phyloP scores from a whole-genome alignment of 2,113 vertebrate species.

The Chionis minor region DNA sequence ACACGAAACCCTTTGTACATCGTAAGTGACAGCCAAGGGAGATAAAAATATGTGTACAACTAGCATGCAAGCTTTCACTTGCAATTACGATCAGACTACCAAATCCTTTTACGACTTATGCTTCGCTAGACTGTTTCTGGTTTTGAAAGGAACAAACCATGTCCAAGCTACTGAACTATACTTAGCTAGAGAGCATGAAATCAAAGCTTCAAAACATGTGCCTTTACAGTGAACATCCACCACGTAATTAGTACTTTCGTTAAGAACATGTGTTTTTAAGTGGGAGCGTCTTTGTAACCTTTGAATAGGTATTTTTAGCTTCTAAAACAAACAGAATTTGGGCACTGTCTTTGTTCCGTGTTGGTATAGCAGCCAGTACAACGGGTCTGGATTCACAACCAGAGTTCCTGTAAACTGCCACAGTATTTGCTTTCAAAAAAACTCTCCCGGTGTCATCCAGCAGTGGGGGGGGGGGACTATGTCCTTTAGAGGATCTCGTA shows the following conservation, averaged over 20 bases:
- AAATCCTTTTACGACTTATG: neutral
- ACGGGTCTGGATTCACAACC: neutral
- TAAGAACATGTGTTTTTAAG: neutral
- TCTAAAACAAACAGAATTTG: neutral
- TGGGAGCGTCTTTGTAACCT: neutral
- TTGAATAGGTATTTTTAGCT: conserved; percentile 11
- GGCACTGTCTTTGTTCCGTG: neutral
- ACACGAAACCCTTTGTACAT: neutral
- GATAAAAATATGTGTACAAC: neutral
- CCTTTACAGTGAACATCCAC: conserved; percentile 6
- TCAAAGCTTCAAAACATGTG: neutral
- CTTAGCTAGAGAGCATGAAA: neutral
- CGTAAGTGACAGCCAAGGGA: neutral
- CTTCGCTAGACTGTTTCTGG: neutral
- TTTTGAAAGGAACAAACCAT: neutral
- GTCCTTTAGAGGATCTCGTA: neutral
- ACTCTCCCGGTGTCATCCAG: neutral
- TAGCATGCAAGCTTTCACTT: neutral
- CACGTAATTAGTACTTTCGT: conserved; percentile 19
- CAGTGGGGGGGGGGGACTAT: neutral
- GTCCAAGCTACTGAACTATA: neutral
- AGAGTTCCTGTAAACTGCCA: neutral
- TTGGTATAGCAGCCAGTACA: neutral
- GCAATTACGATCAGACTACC: neutral
- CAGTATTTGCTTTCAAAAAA: neutral